Evolutionary conservation across 2,888 invertebrate genomes (phyloP), one percentile per base, ranked within the genome.

Genomic region (Tenthredo scrophulariae): DNA sequence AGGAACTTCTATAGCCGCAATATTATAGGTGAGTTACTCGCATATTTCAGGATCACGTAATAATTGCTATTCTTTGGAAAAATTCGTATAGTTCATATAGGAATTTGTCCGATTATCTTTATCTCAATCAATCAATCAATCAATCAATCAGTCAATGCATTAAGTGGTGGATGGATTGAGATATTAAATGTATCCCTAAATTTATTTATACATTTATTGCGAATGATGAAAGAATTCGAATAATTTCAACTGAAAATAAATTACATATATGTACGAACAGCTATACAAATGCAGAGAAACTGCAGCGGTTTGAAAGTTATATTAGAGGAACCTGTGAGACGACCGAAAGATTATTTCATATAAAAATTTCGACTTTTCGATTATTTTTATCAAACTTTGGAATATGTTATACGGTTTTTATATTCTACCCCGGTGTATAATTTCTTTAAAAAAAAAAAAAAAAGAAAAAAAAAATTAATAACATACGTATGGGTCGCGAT

Each of bases 211-310:
- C 67, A 29, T n/a, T 40, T n/a, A 15, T 15, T 72, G 26, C 22
- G 15, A 46, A 37, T 37, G 37, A 7, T 46, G 26, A 37, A 50
- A 58, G 37, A 79, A 79, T 10, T 10, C 29, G 29, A 65, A 65
- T 65, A 22, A 65, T 79, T 79, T 58, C n/a, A 54, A 58, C 37
- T 54, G 79, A 33, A 79, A 79, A 79, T 37, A 79, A 75, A 75
- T n/a, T 33, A 37, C 65, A 26, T 26, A 22, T 9, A 65, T 65
- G 26, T 26, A 72, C 72, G 33, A n/a, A 37, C n/a, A 72, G 40
- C 72, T 29, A 29, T 15, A 40, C 22, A 72, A 37, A 72, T 72
- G 26, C n/a, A n/a, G n/a, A 72, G 13, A 65, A 13, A 65, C 29
- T 29, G 22, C 29, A 65, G 26, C 65, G 26, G 13, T 65, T 29